Base-by-base conservation (phyloP, 1,140 invertebrate genomes). In the Philaenus spumarius region DNA sequence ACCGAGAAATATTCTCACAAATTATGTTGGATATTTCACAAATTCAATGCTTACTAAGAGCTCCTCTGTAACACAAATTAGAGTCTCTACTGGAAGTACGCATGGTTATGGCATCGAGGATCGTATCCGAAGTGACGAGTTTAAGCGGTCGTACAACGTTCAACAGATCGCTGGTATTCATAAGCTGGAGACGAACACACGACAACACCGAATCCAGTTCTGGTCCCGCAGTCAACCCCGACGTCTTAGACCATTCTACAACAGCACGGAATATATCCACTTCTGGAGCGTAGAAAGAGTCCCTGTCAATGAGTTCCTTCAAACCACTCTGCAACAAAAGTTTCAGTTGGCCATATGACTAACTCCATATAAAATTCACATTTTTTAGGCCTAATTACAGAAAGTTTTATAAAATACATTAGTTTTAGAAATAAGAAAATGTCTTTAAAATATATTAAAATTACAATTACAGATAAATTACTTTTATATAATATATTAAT, bases 231-330 rank as follows among this genome's bases (percentile, higher is more conserved):
- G 43, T 30, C 17, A 58, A 37, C 2, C 46, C 50, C 81, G 97
- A 82, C 64, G 83, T 74, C 68, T 81, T 84, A 59, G 88, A 86
- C 95, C 95, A 98, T 47, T 80, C 78, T 67, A 82, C 80, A 1
- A 98, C 88, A 6, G 90, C 89, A 65, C 83, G 78, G 74, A 98
- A 99, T 61, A 99, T 97, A 66, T 97, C 87, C 22, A 95, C 89
- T 77, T 99, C 96, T 3, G 87, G 83, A 0, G 92, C 94, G 78
- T 90, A 98, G 75, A 98, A 98, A 1, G 95, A 97, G 75, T 98
- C 90, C 50, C 95, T 78, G 47, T 85, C 81, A 35, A 98, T 79
- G n/a, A 98, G 77, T 69, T 92, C 87, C 64, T 84, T 83, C 17
- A 94, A 69, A 2, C 89, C 87, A 68, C 80, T 79, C 78, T 89